Evolutionary conservation across 2,113 vertebrate species (phyloP).

Genomic region (Megalops atlanticus): DNA sequence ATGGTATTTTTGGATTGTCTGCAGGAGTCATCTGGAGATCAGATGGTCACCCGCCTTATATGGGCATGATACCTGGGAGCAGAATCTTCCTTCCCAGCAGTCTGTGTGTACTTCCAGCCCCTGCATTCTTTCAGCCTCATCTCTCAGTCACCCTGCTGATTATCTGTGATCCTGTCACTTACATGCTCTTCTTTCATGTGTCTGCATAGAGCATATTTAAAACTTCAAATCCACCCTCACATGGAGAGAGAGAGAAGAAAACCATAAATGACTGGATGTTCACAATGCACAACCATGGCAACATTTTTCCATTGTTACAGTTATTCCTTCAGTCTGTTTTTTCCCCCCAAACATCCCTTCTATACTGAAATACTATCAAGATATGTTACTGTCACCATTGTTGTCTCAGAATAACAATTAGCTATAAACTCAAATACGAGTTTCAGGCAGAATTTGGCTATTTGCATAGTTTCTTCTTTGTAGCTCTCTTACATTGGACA

Average conservation of each 20-base stretch:
- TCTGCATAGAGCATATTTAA: slow-evolving; percentile 23
- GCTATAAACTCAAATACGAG: background rate
- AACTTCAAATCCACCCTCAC: slow-evolving; percentile 4
- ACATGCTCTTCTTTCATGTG: slow-evolving; percentile 33
- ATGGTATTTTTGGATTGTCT: background rate
- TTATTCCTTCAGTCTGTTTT: slow-evolving; percentile 26
- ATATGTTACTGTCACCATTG: background rate
- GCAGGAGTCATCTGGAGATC: background rate
- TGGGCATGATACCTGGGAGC: background rate
- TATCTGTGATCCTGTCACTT: slow-evolving; percentile 13
- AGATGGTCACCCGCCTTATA: background rate
- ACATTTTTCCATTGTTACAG: slow-evolving; percentile 39
- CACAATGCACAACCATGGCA: slow-evolving; percentile 35
- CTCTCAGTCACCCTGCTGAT: slow-evolving; percentile 24
- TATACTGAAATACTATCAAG: background rate
- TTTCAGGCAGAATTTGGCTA: background rate
- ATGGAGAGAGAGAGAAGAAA: slow-evolving; percentile 17
- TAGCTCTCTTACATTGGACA: background rate
- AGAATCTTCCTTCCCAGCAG: background rate
- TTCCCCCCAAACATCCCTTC: background rate
- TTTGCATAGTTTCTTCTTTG: background rate
- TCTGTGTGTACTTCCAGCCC: background rate
- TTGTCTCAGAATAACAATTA: background rate
- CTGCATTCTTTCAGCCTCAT: background rate
- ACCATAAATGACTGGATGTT: slow-evolving; percentile 7